A percentile compares a stretch with the other conserved stretches of the same genome.
Evolutionary conservation across 2,113 vertebrate genomes (phyloP).

Genomic region (Ceyx cyanopectus): DNA sequence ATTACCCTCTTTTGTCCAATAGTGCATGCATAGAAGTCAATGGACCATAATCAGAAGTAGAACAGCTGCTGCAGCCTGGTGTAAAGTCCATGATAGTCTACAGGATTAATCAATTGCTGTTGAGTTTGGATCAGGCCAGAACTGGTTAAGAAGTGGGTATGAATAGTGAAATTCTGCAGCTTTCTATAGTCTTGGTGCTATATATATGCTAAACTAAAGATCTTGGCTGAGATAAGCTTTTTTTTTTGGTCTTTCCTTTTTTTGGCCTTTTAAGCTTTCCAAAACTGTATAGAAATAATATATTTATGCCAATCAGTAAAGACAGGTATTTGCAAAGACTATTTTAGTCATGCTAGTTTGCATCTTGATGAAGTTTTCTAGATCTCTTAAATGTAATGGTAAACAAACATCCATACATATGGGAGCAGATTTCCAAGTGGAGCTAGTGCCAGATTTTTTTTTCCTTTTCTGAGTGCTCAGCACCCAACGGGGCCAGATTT

Average conservation of each 20-base stretch:
- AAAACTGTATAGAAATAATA: background rate
- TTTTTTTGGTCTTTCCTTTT: background rate
- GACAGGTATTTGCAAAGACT: background rate
- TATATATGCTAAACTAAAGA: background rate
- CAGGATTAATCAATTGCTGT: background rate
- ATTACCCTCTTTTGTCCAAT: background rate
- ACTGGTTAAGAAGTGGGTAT: conserved; percentile 40
- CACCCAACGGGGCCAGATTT: conserved; percentile 37
- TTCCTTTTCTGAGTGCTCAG: background rate
- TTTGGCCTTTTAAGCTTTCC: conserved; percentile 9
- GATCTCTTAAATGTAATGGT: background rate
- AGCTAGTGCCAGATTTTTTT: conserved; percentile 10
- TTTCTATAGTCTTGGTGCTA: conserved; percentile 30
- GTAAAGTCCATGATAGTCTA: rapidly evolving
- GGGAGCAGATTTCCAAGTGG: background rate
- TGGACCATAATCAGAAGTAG: background rate
- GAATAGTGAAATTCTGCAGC: background rate
- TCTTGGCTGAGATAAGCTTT: background rate
- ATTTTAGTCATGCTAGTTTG: background rate
- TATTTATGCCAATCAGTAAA: background rate
- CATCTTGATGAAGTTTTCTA: conserved; percentile 28
- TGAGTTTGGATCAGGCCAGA: background rate
- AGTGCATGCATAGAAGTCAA: background rate
- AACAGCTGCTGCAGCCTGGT: background rate
- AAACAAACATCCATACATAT: conserved; percentile 55